Base-by-base conservation (phyloP, 2,797 vertebrate genomes). In the Acipenser oxyrinchus region DNA sequence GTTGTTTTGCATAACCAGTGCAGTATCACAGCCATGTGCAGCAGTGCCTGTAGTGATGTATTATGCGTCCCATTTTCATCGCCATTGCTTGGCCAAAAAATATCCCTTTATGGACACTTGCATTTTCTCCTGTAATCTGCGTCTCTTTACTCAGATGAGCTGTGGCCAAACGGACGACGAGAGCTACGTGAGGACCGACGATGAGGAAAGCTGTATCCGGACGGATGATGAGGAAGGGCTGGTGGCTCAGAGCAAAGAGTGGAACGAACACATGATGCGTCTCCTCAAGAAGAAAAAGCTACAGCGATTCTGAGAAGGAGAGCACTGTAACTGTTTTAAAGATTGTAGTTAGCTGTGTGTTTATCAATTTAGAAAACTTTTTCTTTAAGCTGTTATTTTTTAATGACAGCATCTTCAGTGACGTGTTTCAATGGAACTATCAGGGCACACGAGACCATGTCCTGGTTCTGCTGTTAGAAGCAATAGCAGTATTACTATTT, bases 301-400 rank as follows among this genome's bases (percentile, higher is more conserved):
- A 77, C 74, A 77, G 79, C 80, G 75, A 72, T 77, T 81, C 77
- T 70, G 79, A 80, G 72, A 84, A 86, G 82, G 82, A 69, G 82
- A 89, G 89, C 74, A 84, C 86, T 86, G 84, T 84, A 84, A 75
- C 81, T 80, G 76, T 90, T 88, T 82, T 86, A 79, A 83, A 78
- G 85, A 76, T 80, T 81, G 78, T 89, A 90, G 88, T 88, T 90
- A 88, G 83, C 66, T 82, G 83, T 89, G 85, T 87, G 81, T 85
- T 86, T 79, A 74, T 76, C 72, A 76, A 64, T 18, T 51, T 15
- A 64, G 58, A 66, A 65, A 60, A 59, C 80, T 86, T 87, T 75
- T 78, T 72, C 86, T 89, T 80, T 71, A 84, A 83, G 76, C 78
- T 87, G 81, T 77, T 81, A 73, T 71, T 77, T 79, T 64, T 62